These are phyloP conservation scores for Halocynthia aurantium DNA, from an alignment of 23 tunicate genomes.

Conservation along the genomic window DNA sequence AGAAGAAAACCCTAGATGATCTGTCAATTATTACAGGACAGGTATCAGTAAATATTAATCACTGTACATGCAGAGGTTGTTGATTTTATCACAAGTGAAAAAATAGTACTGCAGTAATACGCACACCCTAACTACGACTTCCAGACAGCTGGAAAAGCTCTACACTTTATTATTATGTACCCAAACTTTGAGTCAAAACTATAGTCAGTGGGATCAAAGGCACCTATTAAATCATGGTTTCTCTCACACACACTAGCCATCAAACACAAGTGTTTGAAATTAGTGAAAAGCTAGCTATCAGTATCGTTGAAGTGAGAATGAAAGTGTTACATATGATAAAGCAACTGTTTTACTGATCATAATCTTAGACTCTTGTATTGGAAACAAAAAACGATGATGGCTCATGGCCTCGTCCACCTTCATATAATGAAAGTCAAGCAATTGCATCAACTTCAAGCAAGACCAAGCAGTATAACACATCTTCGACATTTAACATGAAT, in stretches of 20 bases:
- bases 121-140: no score
- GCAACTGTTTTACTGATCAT: background rate
- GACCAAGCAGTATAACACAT: background rate
- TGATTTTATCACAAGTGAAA: no score
- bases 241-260: no score
- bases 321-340: background rate
- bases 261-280: no score
- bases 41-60: background rate
- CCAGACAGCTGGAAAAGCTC: no score
- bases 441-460: background rate
- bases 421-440: constrained; percentile 12
- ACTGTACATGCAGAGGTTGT: background rate
- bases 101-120: no score
- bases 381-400: constrained; percentile 44
- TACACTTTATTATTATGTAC: no score
- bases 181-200: no score
- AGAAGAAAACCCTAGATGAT: constrained; percentile 7
- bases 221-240: no score
- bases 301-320: background rate
- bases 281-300: no score
- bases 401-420: constrained; percentile 37
- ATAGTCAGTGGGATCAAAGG: no score
- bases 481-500: constrained; percentile 5
- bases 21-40: constrained; percentile 46
- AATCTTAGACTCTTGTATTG: constrained; percentile 44